Percentiles rank a stretch among this genome's conserved stretches.
Evolutionary conservation across 1,140 invertebrate genomes (phyloP).

Genomic region (Aphis gossypii): DNA sequence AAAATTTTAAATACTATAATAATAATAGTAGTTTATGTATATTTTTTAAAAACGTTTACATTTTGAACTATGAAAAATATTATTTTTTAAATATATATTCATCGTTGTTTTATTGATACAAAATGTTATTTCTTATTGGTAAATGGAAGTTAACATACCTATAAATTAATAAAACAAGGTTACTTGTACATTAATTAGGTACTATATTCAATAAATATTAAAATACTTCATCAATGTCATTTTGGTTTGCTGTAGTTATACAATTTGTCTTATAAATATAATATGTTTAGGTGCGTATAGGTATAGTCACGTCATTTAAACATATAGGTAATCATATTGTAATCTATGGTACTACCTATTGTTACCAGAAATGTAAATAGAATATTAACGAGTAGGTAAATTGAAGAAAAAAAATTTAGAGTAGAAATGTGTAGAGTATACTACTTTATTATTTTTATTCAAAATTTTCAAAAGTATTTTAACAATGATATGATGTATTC

Average conservation of each 20-base stretch:
- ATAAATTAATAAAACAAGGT: neutral
- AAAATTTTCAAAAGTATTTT: too few species aligned
- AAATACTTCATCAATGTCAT: neutral
- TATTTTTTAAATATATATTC: neutral
- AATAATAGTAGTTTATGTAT: neutral
- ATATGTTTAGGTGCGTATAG: too few species aligned
- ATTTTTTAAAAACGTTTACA: neutral
- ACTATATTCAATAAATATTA: neutral
- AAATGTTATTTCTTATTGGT: neutral
- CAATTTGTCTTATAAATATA: neutral
- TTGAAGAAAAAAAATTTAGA: too few species aligned
- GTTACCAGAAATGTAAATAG: too few species aligned
- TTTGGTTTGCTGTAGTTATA: neutral
- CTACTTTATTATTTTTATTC: too few species aligned
- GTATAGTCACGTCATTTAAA: too few species aligned
- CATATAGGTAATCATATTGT: too few species aligned
- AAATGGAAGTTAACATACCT: neutral
- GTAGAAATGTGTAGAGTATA: too few species aligned
- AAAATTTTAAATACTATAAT: neutral
- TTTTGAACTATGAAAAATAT: neutral
- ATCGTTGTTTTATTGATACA: neutral
- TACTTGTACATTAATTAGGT: neutral
- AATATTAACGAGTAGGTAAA: too few species aligned
- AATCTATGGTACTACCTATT: too few species aligned
- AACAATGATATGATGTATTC: too few species aligned